Conservation (phyloP, 2,888 invertebrate species). For the Polydrusus pterygomalis region DNA sequence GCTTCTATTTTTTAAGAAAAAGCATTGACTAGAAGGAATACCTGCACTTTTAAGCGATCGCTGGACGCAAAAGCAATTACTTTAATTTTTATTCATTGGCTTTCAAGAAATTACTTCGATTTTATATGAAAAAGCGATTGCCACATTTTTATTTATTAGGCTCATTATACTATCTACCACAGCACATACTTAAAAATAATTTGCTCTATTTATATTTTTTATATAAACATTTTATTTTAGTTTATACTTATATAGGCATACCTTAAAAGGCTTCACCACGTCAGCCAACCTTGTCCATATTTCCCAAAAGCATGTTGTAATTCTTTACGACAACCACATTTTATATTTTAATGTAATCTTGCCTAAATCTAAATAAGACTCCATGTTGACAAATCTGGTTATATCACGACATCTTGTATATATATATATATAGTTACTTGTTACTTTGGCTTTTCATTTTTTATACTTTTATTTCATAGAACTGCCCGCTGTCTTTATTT, state of each 20-base stretch:
- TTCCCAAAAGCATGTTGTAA: slow-evolving; percentile 18
- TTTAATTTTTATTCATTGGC: no score
- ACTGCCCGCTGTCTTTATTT: slow-evolving; percentile 9
- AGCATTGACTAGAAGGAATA: no score
- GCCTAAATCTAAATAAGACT: slow-evolving; percentile 20
- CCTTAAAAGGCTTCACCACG: neutral
- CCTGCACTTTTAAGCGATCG: no score
- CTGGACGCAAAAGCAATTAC: no score
- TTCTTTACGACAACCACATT: slow-evolving; percentile 17
- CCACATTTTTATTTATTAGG: no score
- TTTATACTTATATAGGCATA: neutral
- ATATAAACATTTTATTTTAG: neutral
- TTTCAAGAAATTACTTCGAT: no score
- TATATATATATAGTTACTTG: neutral
- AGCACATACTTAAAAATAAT: neutral
- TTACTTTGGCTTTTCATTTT: slow-evolving; percentile 5
- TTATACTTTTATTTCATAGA: slow-evolving; percentile 24
- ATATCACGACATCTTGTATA: slow-evolving; percentile 5
- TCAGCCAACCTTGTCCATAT: slow-evolving; percentile 14
- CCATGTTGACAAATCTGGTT: slow-evolving; percentile 15
- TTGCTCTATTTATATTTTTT: neutral
- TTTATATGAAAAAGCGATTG: no score
- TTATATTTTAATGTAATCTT: slow-evolving; percentile 14
- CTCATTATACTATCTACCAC: no score
- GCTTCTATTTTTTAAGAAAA: no score